phyloP scores from a whole-genome alignment of 2,888 invertebrate genomes.

The Herminia tarsipennalis region DNA sequence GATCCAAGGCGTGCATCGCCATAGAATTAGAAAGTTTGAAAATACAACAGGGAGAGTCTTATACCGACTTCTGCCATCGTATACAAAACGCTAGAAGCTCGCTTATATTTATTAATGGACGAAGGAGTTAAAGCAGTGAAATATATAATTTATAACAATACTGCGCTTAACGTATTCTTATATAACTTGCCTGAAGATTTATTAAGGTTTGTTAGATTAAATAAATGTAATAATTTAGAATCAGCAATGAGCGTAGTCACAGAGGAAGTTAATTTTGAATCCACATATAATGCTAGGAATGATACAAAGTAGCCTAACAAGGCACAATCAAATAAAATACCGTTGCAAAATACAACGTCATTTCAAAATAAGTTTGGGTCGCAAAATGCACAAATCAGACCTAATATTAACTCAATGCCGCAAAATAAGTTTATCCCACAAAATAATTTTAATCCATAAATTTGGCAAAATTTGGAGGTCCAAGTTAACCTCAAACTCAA shows the following conservation, averaged over 20 bases:
- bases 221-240: not conserved
- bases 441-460: too few relatives aligned
- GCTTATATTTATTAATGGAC: constrained; percentile 3
- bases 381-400: too few relatives aligned
- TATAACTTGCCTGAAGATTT: constrained; percentile 11
- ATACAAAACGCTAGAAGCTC: constrained; percentile 6
- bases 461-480: too few relatives aligned
- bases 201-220: constrained; percentile 6
- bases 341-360: not conserved
- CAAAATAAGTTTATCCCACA: too few relatives aligned
- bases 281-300: not conserved
- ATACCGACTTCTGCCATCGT: constrained; percentile 5
- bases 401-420: too few relatives aligned
- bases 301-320: not conserved
- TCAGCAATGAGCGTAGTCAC: constrained; percentile 1
- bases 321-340: not conserved
- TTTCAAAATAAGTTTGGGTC: too few relatives aligned
- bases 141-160: constrained; percentile 4
- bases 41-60: constrained; percentile 3
- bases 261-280: constrained; percentile 8
- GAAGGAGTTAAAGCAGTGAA: constrained; percentile 5
- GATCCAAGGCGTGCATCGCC: too few relatives aligned
- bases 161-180: constrained; percentile 3
- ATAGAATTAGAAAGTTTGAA: constrained; percentile 6
- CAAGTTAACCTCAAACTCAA: too few relatives aligned